Evolutionary conservation across 2,113 vertebrate species (phyloP).

Genomic region (Andinoacara biseriatus): DNA sequence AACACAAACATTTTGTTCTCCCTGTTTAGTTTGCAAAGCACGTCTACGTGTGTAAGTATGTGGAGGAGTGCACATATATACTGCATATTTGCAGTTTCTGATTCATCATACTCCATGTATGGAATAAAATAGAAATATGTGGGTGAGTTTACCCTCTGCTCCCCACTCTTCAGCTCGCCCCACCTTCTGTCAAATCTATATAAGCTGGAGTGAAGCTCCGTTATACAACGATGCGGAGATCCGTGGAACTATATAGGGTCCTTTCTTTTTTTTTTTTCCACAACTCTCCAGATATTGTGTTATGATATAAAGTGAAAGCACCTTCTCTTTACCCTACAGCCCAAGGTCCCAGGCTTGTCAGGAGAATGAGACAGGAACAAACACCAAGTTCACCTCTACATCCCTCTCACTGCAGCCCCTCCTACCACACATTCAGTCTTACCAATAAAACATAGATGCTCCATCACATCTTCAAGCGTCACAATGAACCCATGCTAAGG

Average conservation of each 20-base stretch:
- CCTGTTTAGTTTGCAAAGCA: not conserved
- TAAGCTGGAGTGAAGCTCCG: not conserved
- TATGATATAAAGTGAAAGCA: not conserved
- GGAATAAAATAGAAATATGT: constrained; percentile 11
- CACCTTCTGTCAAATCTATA: constrained; percentile 12
- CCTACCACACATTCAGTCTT: not conserved
- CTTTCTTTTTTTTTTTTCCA: not conserved
- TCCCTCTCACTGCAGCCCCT: not conserved
- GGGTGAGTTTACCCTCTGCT: constrained; percentile 19
- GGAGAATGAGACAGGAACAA: not conserved
- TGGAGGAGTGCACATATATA: constrained; percentile 26
- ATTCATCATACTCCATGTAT: constrained; percentile 28
- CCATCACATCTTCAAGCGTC: constrained; percentile 6
- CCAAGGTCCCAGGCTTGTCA: constrained; percentile 17
- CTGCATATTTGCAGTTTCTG: not conserved
- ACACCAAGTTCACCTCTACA: constrained; percentile 1
- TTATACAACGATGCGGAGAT: constrained; percentile 23
- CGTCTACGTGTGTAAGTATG: not conserved
- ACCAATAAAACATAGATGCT: constrained; percentile 22
- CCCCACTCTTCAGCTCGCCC: not conserved
- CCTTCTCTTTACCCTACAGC: not conserved
- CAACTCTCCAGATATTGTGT: constrained; percentile 9
- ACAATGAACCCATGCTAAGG: not conserved
- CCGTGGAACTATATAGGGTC: not conserved
- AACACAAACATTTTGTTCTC: not conserved